Base-by-base conservation (phyloP, 2,113 vertebrate species). In the sheep (Ovis aries) region DNA sequence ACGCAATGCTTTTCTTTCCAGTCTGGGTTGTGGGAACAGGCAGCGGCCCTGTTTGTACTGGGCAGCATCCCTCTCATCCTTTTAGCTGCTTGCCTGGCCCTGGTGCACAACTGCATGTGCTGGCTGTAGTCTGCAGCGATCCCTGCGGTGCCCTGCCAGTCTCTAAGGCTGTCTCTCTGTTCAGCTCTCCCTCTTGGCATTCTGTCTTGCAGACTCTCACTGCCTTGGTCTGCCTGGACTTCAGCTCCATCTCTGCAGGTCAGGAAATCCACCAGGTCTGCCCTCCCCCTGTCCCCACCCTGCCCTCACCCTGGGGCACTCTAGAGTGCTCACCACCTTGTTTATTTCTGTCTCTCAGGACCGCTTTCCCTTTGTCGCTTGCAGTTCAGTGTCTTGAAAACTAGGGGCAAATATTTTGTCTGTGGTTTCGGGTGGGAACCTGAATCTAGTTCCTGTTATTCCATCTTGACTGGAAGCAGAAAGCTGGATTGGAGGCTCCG, bases 401-500 rank as follows among this genome's bases (percentile, higher is more conserved):
- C 50, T 52, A 8, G 17, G n/a, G 48, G 94, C n/a, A n/a, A 40
- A 86, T 88, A 74, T 93, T 95, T 92, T 67, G 90, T 96, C 95
- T 97, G 88, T 97, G 88, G 92, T 94, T 96, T 94, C 0, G 31
- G 60, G 96, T 88, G 59, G 94, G 88, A 92, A 19, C 40, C 80
- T 89, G 55, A 45, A 87, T 97, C 91, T 90, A 60, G 88, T 87
- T 77, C 62, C 80, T 95, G 74, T 90, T 91, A 74, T 59, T 85
- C 74, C 80, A 67, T 97, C 62, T 80, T 90, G 90, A 81, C 88
- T 43, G 77, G 62, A 86, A 95, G 84, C 23, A 87, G 50, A 87
- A 74, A 33, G 25, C 83, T 95, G 82, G 36, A 33, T 94, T 89
- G 48, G 71, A 95, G 74, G 62, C 64, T 77, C 53, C 29, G 2